Conservation (phyloP, 1,140 invertebrate genomes). For the Philotrypesis tridentata region DNA sequence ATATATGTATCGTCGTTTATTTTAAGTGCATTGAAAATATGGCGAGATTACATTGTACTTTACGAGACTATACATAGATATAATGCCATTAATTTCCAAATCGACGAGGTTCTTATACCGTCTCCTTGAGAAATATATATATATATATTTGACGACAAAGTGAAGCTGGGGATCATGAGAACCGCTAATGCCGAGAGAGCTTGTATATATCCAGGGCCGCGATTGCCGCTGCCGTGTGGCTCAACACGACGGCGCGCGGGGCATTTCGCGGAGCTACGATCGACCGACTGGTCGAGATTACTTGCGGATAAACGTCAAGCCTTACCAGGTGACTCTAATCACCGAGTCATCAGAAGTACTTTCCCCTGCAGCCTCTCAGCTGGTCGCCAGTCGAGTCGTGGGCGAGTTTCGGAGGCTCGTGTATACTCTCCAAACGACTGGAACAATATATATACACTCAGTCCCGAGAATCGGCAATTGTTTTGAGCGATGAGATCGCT, state of each 20-base stretch:
- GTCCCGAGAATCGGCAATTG: background rate
- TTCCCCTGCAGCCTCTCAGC: background rate
- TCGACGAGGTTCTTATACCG: no score
- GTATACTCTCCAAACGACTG: background rate
- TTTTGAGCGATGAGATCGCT: background rate
- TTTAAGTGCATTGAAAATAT: no score
- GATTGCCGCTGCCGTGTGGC: background rate
- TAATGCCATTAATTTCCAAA: no score
- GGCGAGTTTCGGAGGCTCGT: background rate
- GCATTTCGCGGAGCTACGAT: background rate
- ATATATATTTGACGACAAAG: no score
- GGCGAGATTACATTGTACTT: no score
- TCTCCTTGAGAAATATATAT: no score
- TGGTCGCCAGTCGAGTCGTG: background rate
- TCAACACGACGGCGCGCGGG: background rate
- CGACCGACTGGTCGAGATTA: background rate
- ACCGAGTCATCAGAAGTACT: background rate
- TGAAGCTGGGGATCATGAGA: no score
- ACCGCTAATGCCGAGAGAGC: no score
- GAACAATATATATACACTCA: no score
- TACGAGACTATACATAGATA: no score
- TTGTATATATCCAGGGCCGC: background rate
- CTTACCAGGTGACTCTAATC: background rate
- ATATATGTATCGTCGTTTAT: no score
- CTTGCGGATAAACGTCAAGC: background rate